Base-by-base conservation (phyloP, 2,888 invertebrate genomes). In the Gortyna flavago region DNA sequence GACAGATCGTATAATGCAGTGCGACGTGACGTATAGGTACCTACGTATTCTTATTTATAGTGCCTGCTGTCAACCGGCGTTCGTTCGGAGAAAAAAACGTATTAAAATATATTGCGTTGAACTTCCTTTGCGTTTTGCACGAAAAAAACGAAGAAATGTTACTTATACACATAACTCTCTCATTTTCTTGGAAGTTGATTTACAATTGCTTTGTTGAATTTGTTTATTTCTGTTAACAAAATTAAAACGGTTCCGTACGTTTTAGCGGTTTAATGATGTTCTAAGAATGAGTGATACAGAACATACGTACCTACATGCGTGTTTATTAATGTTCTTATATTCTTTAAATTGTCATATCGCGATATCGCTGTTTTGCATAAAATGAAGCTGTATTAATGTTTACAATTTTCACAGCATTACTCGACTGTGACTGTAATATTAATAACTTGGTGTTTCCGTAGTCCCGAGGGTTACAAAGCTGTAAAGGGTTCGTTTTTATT, bases 161-260 rank as follows among this genome's bases (percentile, higher is more conserved):
- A 44, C 44, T 44, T 44, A 88, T 87, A 87, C 89, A 87, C 87
- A 88, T 87, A 88, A 87, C 88, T 88, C 87, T 87, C 80, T 85
- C 85, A 89, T 90, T 86, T 90, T 90, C 89, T 88, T 88, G 89
- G 90, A 90, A 90, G 86, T 88, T 89, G 89, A 90, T 91, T 89
- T 90, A 90, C 88, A 88, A 88, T 90, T 86, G 89, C 89, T 91
- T 90, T 90, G 91, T 90, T 89, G 85, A 84, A 86, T 84, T 80
- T 85, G 86, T 90, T 90, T 90, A 85, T 89, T 89, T 89, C 87
- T 75, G 88, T 83, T 85, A 83, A 83, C 87, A 82, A 89, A 88
- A 88, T 89, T 88, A 86, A 89, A 88, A 89, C 86, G 73, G 89
- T 88, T 83, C 74, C 78, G 75, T 86, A 81, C 79, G 79, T 86